phyloP scores from a whole-genome alignment of 2,113 vertebrate genomes.

The Cyphomyrus plagiostoma region DNA sequence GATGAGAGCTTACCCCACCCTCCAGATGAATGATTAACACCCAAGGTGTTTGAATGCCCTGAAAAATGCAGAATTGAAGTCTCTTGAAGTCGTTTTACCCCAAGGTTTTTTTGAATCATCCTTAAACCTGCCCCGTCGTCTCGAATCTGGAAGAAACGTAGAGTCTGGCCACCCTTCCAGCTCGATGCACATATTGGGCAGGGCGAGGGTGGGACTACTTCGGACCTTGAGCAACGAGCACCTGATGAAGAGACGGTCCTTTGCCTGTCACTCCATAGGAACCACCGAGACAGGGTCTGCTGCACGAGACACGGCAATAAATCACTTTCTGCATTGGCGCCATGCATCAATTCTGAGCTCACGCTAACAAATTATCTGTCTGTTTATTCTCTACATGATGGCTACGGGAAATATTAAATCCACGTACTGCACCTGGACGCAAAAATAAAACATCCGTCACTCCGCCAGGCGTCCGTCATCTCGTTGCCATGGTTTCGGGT shows the following conservation, averaged over 20 bases:
- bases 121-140: slow-evolving; percentile 42
- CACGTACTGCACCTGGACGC: slow-evolving; percentile 38
- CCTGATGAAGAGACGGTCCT: slow-evolving; percentile 45
- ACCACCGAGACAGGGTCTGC: slow-evolving; percentile 11
- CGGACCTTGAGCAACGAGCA: slow-evolving; percentile 35
- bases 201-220: slow-evolving; percentile 33
- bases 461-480: slow-evolving; percentile 35
- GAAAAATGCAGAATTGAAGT: slow-evolving; percentile 23
- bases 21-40: neutral
- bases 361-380: slow-evolving; percentile 39
- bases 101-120: slow-evolving; percentile 29
- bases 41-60: neutral
- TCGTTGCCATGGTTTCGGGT: slow-evolving; percentile 32
- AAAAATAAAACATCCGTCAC: slow-evolving; percentile 28
- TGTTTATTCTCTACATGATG: slow-evolving; percentile 45
- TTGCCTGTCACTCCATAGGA: slow-evolving; percentile 29
- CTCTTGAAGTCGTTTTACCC: slow-evolving; percentile 38
- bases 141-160: neutral
- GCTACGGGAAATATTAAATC: slow-evolving; percentile 13
- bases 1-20: neutral
- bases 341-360: slow-evolving; percentile 42
- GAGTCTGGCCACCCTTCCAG: slow-evolving; percentile 29
- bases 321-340: slow-evolving; percentile 17
- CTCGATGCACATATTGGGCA: slow-evolving; percentile 9
- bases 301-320: slow-evolving; percentile 29